Base-by-base conservation (phyloP, 1,140 invertebrate genomes). In the Scaptomyza montana region DNA sequence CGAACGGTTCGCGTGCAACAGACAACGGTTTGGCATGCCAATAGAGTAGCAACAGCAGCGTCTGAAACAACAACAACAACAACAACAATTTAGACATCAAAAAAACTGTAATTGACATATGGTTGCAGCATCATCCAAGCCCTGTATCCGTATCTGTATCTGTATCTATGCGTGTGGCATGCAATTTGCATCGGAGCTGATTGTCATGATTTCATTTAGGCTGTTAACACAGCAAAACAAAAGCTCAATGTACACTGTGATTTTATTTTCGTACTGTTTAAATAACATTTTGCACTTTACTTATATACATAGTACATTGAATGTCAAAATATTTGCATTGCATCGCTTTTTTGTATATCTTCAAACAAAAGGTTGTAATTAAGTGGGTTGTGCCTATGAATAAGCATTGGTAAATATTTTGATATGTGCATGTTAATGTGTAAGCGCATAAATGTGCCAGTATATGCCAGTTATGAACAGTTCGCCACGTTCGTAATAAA, bases 91-190 rank as follows among this genome's bases (percentile, higher is more conserved):
- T 70, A 75, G 74, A 67, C 53, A 77, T 85, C 65, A 73, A 59
- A 78, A 82, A 81, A 69, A 65, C 64, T 65, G 82, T 89, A 86
- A 87, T 86, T 86, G 84, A 69, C 82, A 78, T 69, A 76, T 78
- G 70, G 51, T 43, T 67, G 46, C 49, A 19, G 61, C 36, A n/a
- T 13, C 8, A 49, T 21, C 28, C 9, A 10, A 13, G 5, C 8
- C 9, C 28, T 46, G 5, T 50, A 50, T 28, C 25, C 61, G 43
- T 30, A 53, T 54, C 61, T 45, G 16, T 33, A 49, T 10, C 46
- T 56, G 62, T 13, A 74, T 56, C 57, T 64, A 36, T 70, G 68
- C 69, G 69, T 86, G 74, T 67, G 45, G 46, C 36, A 8, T 46
- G 74, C 63, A 85, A 85, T 78, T 85, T 86, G 74, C 77, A 68